phyloP scores from a whole-genome alignment of 2,888 invertebrate genomes.

The Drosophila pegasa region DNA sequence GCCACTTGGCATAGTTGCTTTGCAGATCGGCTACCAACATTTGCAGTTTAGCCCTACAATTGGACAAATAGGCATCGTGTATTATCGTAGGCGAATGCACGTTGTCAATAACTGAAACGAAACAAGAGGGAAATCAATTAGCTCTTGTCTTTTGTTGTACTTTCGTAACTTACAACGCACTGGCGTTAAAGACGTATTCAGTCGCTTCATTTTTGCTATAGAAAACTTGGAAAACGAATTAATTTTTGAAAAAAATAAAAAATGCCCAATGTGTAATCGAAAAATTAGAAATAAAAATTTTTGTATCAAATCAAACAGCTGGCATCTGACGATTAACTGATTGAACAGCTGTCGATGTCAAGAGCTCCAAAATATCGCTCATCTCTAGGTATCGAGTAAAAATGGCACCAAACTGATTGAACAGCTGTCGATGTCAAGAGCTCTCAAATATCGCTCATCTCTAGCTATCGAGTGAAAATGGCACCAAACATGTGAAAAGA shows the following conservation, averaged over 20 bases:
- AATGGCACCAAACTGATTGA: too few relatives aligned
- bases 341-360: not conserved
- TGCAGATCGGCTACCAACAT: conserved; percentile 64
- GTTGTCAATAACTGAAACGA: conserved; percentile 52
- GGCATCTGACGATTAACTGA: not conserved
- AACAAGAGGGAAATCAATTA: not conserved
- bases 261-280: conserved; percentile 5
- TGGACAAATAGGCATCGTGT: conserved; percentile 61
- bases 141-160: not conserved
- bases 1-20: conserved; percentile 82
- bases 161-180: conserved; percentile 70
- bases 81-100: conserved; percentile 41
- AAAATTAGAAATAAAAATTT: not conserved
- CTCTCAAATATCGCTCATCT: not conserved
- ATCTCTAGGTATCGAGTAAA: not conserved
- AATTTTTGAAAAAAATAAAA: not conserved
- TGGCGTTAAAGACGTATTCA: conserved; percentile 66
- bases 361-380: not conserved
- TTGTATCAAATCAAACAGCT: conserved; percentile 7
- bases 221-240: too few relatives aligned
- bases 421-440: not conserved
- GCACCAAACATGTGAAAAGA: too few relatives aligned
- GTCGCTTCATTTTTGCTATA: conserved; percentile 17
- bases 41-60: conserved; percentile 72
- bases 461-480: not conserved